Evolutionary conservation across 2,113 vertebrate genomes (phyloP), one percentile per base, ranked within the genome.

Genomic region (Vanacampus margaritifer): DNA sequence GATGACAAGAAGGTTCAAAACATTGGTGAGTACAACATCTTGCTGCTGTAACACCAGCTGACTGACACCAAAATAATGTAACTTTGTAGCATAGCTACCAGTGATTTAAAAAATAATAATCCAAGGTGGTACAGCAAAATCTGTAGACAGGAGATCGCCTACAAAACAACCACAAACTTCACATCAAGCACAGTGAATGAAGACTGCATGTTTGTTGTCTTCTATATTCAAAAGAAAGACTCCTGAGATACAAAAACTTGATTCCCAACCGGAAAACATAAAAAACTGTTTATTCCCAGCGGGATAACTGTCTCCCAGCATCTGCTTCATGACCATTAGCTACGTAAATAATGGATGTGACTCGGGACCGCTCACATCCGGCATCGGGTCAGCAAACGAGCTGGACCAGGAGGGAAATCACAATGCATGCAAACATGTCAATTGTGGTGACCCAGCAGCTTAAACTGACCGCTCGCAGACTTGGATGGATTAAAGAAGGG

Each of bases 301-400:
- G 64, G 74, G 80, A 84, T 61, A 6, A 1, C 46, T 50, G 72
- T 76, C 74, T 79, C 82, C 37, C 35, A 69, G 75, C 81, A 82
- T 75, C 85, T 87, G 82, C 74, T 71, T 72, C 68, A 71, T 69
- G 59, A 74, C 72, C 78, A 81, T 84, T 73, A 76, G 65, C 67
- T 86, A 17, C 16, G 43, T 46, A 74, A 88, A 90, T 88, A 87
- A 90, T 87, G 74, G 79, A 90, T 86, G 75, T 0, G 6, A 68
- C 63, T 59, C 45, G 64, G 67, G 3, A 61, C 65, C 61, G 59
- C 73, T 86, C 72, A 80, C 76, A 70, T 45, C 54, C 61, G 57
- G 36, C 26, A 58, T 72, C 57, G 28, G 70, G 59, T 65, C 75
- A 74, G 71, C 59, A 77, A 75, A 79, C 56, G 57, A 5, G 4